Percentiles rank a stretch among this genome's conserved stretches.
These are phyloP conservation scores for Darevskia mixta DNA, from an alignment of 2,797 vertebrate species.

Conservation along the genomic window DNA sequence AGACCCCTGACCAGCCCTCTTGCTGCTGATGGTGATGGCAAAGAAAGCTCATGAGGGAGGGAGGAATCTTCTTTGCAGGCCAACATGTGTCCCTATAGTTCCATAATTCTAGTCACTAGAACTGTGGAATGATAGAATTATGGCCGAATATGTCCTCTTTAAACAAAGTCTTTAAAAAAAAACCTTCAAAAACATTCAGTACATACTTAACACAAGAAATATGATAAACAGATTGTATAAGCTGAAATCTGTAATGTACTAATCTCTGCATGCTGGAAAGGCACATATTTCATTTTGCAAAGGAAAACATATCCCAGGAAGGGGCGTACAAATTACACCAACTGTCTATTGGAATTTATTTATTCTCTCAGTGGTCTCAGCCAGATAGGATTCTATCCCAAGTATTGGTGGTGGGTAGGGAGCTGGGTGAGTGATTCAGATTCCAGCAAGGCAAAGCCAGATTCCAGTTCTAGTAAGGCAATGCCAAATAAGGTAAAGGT, in stretches of 20 bases:
- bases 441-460: background rate
- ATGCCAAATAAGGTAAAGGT: background rate
- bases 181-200: background rate
- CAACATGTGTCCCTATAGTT: background rate
- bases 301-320: background rate
- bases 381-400: background rate
- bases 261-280: background rate
- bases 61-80: too few relatives aligned
- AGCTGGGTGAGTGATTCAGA: background rate
- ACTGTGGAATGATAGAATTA: too few relatives aligned
- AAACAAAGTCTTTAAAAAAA: too few relatives aligned
- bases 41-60: background rate
- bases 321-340: background rate
- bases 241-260: background rate
- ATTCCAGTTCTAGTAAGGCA: background rate
- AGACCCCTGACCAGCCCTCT: background rate
- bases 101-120: background rate
- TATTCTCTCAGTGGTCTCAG: background rate
- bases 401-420: too few relatives aligned
- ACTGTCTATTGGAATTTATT: background rate
- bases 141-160: background rate
- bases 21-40: background rate
- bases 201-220: background rate
- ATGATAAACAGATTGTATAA: background rate
- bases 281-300: background rate